Evolutionary conservation across 2,888 invertebrate genomes (phyloP).

Genomic region (Eurois occulta): DNA sequence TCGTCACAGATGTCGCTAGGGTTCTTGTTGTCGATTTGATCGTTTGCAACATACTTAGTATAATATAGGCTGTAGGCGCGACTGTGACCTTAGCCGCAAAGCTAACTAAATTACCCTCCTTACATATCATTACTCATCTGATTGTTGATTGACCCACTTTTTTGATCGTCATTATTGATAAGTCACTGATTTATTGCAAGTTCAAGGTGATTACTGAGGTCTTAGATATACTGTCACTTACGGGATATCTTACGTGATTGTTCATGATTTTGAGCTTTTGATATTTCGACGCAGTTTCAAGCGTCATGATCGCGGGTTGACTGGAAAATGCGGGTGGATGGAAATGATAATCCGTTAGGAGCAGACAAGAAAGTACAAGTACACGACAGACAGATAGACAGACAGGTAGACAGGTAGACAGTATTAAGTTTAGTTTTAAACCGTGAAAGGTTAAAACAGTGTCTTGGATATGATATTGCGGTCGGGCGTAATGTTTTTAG

Average conservation of each 20-base stretch:
- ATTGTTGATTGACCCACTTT: conserved; percentile 85
- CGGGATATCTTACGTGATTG: no score
- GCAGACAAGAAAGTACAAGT: no score
- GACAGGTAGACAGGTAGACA: no score
- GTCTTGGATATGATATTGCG: neutral
- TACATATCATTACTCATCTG: conserved; percentile 84
- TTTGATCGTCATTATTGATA: conserved; percentile 70
- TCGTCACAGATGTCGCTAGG: neutral
- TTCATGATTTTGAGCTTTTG: no score
- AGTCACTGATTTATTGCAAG: conserved; percentile 53
- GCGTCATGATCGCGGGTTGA: no score
- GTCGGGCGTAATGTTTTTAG: neutral
- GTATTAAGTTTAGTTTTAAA: no score
- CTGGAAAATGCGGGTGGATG: no score
- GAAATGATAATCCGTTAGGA: no score
- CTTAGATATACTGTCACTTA: neutral
- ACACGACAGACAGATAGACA: no score
- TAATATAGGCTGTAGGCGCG: conserved; percentile 31
- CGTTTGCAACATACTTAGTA: neutral
- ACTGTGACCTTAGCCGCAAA: conserved; percentile 74
- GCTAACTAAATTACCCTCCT: conserved; percentile 81
- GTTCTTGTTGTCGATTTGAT: neutral
- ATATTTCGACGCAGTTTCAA: no score
- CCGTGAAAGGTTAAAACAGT: no score
- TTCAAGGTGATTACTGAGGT: conserved; percentile 37